These are phyloP conservation scores for Aporophyla lueneburgensis DNA, from an alignment of 2,888 invertebrate species.

Conservation along the genomic window DNA sequence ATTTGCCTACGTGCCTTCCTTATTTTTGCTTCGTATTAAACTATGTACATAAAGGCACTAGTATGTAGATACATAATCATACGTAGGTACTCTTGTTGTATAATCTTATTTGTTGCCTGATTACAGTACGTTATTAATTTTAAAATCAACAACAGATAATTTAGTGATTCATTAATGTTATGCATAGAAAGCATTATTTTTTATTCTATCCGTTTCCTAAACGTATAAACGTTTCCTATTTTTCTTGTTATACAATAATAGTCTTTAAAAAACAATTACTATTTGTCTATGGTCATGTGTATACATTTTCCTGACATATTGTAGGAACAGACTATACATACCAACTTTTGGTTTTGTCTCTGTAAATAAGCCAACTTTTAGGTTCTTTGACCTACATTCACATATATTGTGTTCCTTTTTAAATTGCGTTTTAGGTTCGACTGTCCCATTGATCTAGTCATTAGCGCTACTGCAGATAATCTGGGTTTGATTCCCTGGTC, in stretches of 20 bases:
- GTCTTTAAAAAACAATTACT: neutral
- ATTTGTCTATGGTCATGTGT: neutral
- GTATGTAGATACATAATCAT: neutral
- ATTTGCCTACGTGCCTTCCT: neutral
- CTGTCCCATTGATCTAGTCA: too few species aligned
- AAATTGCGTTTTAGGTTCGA: too few species aligned
- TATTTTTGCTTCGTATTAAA: neutral
- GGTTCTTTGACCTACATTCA: too few species aligned
- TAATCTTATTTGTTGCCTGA: conserved; percentile 23
- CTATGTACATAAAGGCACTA: neutral
- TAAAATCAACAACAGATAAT: conserved; percentile 22
- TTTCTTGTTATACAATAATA: neutral
- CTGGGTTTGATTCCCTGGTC: neutral
- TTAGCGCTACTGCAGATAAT: neutral
- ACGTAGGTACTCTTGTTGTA: neutral
- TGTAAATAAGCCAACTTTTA: neutral
- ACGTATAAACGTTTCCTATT: neutral
- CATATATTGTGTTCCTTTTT: too few species aligned
- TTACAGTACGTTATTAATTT: conserved; percentile 4
- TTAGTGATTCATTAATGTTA: conserved; percentile 23
- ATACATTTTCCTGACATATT: neutral
- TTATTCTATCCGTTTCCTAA: conserved; percentile 18
- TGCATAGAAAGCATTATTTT: conserved; percentile 18
- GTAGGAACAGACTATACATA: neutral
- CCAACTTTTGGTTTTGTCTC: neutral